phyloP scores from a whole-genome alignment of 2,113 vertebrate species.

The Danionella cerebrum region DNA sequence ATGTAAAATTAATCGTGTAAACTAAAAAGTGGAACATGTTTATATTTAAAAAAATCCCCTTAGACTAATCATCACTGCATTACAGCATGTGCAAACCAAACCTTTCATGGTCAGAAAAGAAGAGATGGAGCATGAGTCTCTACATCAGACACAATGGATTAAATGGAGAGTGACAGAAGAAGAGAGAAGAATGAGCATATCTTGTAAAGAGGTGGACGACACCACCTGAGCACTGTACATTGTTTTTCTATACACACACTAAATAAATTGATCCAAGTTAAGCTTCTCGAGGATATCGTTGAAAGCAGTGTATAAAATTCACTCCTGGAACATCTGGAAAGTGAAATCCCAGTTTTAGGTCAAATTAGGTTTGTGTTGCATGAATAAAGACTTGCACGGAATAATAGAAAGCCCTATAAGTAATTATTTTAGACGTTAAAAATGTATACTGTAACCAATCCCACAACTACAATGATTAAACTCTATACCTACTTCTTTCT shows the following conservation, averaged over 20 bases:
- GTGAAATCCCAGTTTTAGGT: not conserved
- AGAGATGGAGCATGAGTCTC: slow-evolving; percentile 17
- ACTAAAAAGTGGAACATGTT: no score
- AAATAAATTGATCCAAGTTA: not conserved
- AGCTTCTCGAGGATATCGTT: not conserved
- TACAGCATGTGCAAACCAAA: slow-evolving; percentile 20
- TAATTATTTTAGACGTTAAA: no score
- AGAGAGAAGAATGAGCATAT: slow-evolving; percentile 1
- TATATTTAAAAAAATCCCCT: not conserved
- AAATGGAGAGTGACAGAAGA: slow-evolving; percentile 7
- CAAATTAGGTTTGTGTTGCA: not conserved
- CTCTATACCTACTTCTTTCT: no score
- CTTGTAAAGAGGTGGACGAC: not conserved
- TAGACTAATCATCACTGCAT: not conserved
- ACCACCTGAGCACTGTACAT: not conserved
- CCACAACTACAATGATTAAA: no score
- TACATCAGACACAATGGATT: not conserved
- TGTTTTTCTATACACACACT: not conserved
- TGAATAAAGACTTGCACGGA: not conserved
- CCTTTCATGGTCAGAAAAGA: slow-evolving; percentile 15
- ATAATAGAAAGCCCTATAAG: not conserved
- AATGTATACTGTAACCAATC: no score
- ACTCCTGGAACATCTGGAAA: not conserved
- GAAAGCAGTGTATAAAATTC: not conserved
- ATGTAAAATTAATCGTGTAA: no score